Conservation (phyloP, 2,797 vertebrate genomes). For the Clarias fuscus region DNA sequence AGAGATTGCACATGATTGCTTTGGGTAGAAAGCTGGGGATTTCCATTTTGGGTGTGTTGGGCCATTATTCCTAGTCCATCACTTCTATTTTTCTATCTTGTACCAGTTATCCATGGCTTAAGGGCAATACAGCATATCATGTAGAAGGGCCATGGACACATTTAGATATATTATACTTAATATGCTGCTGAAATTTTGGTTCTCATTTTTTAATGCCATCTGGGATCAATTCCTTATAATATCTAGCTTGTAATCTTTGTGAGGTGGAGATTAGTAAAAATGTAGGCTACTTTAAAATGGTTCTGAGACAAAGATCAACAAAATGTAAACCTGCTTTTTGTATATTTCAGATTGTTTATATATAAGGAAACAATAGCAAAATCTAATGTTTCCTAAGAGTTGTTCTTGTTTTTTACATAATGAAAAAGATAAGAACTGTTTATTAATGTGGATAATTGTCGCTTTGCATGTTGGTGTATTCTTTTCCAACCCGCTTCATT, state of each 20-base stretch:
- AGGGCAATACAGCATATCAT: slow-evolving; percentile 64
- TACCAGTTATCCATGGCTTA: slow-evolving; percentile 67
- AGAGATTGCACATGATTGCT: slow-evolving; percentile 33
- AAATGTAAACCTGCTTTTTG: slow-evolving; percentile 78
- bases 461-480: slow-evolving; percentile 74
- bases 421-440: slow-evolving; percentile 65
- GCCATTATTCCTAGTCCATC: slow-evolving; percentile 57
- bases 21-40: slow-evolving; percentile 43
- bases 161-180: slow-evolving; percentile 65
- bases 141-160: slow-evolving; percentile 67
- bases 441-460: slow-evolving; percentile 74
- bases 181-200: slow-evolving; percentile 71
- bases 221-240: slow-evolving; percentile 65
- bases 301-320: slow-evolving; percentile 69
- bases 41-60: slow-evolving; percentile 39
- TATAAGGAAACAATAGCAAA: slow-evolving; percentile 55
- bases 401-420: slow-evolving; percentile 76
- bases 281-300: slow-evolving; percentile 67
- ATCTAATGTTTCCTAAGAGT: slow-evolving; percentile 74
- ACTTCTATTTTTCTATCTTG: slow-evolving; percentile 57
- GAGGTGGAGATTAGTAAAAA: slow-evolving; percentile 67
- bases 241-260: slow-evolving; percentile 76
- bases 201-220: slow-evolving; percentile 69
- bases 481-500: slow-evolving; percentile 62
- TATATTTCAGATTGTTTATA: slow-evolving; percentile 83